A percentile compares a stretch with the other conserved stretches of the same genome.
phyloP scores from a whole-genome alignment of 2,113 vertebrate species.

The Okapia johnstoni region DNA sequence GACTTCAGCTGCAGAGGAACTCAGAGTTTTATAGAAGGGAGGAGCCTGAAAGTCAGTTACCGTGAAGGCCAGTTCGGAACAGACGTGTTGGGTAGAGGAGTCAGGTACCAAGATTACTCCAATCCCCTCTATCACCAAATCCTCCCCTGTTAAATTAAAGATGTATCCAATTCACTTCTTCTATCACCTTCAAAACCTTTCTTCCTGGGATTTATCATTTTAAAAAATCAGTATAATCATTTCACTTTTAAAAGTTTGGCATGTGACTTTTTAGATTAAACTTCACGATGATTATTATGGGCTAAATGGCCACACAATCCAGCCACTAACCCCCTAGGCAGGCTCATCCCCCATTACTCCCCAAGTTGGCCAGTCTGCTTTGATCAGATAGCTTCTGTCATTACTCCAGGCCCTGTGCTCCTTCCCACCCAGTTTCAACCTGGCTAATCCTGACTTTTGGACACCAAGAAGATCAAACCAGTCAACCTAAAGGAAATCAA shows the following conservation, averaged over 20 bases:
- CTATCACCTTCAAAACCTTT: neutral
- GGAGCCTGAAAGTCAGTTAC: neutral
- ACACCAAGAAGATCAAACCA: neutral
- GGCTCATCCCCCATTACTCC: neutral
- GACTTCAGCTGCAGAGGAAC: neutral
- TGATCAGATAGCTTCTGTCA: neutral
- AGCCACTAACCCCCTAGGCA: neutral
- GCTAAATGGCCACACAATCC: neutral
- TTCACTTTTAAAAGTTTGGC: neutral
- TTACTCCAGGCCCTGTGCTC: rapidly evolving
- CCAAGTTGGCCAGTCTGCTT: neutral
- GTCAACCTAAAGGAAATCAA: neutral
- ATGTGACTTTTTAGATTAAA: neutral
- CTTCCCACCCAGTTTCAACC: neutral
- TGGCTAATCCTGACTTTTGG: neutral
- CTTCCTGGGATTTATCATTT: neutral
- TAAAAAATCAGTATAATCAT: neutral
- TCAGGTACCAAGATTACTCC: neutral
- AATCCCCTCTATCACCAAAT: neutral
- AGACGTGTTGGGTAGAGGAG: rapidly evolving
- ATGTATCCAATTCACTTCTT: neutral
- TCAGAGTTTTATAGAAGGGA: neutral
- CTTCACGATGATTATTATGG: neutral
- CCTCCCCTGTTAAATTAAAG: neutral
- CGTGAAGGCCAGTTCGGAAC: neutral